Evolutionary conservation across 2,113 vertebrate genomes (phyloP).

Genomic region (Eubucco bourcierii): DNA sequence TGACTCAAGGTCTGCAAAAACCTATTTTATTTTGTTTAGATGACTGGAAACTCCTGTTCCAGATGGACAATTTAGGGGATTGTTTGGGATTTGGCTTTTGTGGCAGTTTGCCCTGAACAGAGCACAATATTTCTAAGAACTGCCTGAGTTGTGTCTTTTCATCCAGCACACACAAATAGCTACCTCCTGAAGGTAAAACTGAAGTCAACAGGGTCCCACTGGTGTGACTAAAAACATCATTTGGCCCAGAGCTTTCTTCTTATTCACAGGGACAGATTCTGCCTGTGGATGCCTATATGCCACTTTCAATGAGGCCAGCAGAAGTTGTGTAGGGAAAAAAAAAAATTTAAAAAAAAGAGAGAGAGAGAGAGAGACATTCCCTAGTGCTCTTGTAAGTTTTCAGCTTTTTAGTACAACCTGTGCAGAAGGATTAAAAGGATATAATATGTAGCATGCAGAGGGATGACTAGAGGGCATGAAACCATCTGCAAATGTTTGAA

Average conservation of each 20-base stretch:
- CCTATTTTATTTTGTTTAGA: constrained; percentile 31
- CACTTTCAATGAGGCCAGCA: background rate
- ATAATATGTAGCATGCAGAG: background rate
- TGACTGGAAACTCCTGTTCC: constrained; percentile 37
- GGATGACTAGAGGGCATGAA: constrained; percentile 36
- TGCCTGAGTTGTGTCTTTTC: constrained; percentile 37
- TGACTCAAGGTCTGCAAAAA: background rate
- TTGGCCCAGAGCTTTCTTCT: constrained; percentile 9
- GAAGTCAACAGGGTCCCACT: constrained; percentile 3
- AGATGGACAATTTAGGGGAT: constrained; percentile 34
- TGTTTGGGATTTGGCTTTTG: constrained; percentile 15
- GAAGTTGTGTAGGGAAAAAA: background rate
- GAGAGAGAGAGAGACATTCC: background rate
- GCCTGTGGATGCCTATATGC: background rate
- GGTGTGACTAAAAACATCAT: constrained; percentile 14
- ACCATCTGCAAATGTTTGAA: constrained; percentile 46
- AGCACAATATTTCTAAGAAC: constrained; percentile 34
- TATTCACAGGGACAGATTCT: background rate
- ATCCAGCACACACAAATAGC: constrained; percentile 17
- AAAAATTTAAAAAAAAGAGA: fast-evolving
- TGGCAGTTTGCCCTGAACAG: constrained; percentile 34
- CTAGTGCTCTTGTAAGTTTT: background rate
- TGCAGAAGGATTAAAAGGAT: constrained; percentile 33
- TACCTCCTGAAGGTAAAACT: constrained; percentile 32
- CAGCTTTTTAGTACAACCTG: constrained; percentile 15